A percentile compares a stretch with the other conserved stretches of the same genome.
These are phyloP conservation scores for Micromesistius poutassou DNA, from an alignment of 2,797 vertebrate genomes.

Conservation along the genomic window DNA sequence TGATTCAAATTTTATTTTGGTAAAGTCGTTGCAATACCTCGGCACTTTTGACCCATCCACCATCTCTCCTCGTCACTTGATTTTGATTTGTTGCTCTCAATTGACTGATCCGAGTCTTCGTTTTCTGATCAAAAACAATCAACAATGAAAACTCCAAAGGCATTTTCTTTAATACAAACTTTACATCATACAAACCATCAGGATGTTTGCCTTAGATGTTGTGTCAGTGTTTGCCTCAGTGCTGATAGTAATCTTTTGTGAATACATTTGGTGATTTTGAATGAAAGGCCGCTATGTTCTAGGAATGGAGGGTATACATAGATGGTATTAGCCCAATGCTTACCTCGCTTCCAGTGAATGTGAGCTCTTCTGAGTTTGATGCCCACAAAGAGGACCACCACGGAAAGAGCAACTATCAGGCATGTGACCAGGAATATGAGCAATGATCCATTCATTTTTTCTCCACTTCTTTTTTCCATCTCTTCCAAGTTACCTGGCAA, in stretches of 20 bases:
- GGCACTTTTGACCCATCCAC: slow-evolving; percentile 47
- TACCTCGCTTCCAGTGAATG: slow-evolving; percentile 84
- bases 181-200: background rate
- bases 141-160: background rate
- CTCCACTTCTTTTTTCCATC: background rate
- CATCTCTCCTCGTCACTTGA: slow-evolving; percentile 79
- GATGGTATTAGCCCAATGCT: slow-evolving; percentile 8
- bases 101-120: slow-evolving; percentile 79
- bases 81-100: slow-evolving; percentile 85
- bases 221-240: no score
- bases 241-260: no score
- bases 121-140: slow-evolving; percentile 76
- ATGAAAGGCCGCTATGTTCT: no score
- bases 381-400: slow-evolving; percentile 81
- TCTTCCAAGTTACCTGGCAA: background rate
- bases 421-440: slow-evolving; percentile 44
- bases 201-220: background rate
- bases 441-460: background rate
- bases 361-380: slow-evolving; percentile 84
- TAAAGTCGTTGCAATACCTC: slow-evolving; percentile 38
- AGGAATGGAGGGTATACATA: background rate
- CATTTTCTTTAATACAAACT: background rate
- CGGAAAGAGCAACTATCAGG: slow-evolving; percentile 76
- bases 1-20: slow-evolving; percentile 4
- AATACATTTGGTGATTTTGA: no score